phyloP scores from a whole-genome alignment of 2,888 invertebrate genomes.

The Antheraea yamamai region DNA sequence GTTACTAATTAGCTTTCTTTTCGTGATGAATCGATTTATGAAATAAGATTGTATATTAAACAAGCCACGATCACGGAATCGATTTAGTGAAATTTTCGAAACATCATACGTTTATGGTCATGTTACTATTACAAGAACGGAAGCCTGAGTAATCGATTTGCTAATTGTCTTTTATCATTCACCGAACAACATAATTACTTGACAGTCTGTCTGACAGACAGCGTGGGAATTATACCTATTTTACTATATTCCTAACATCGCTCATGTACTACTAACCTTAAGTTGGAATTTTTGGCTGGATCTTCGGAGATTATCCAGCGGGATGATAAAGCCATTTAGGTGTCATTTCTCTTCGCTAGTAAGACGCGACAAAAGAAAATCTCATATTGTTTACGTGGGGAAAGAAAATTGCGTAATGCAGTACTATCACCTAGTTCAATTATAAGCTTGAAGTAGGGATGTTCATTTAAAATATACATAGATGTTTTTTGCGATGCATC shows the following conservation, averaged over 20 bases:
- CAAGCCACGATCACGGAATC: slow-evolving; percentile 2
- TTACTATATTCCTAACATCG: not conserved
- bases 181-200: slow-evolving; percentile 15
- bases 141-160: slow-evolving; percentile 43
- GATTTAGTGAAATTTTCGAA: slow-evolving; percentile 16
- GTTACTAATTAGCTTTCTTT: not conserved
- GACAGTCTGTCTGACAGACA: not conserved
- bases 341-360: too few species aligned
- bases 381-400: too few species aligned
- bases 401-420: too few species aligned
- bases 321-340: too few species aligned
- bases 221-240: slow-evolving; percentile 9
- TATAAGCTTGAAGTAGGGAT: too few species aligned
- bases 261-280: not conserved
- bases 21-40: not conserved
- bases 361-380: too few species aligned
- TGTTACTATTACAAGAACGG: slow-evolving; percentile 32
- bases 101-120: slow-evolving; percentile 11
- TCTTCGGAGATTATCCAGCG: too few species aligned
- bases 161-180: slow-evolving; percentile 43
- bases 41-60: not conserved
- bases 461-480: too few species aligned
- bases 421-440: too few species aligned
- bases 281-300: not conserved
- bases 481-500: too few species aligned